These are phyloP conservation scores for Pycnomerus fuliginosus DNA, from an alignment of 2,888 invertebrate genomes.

Conservation along the genomic window DNA sequence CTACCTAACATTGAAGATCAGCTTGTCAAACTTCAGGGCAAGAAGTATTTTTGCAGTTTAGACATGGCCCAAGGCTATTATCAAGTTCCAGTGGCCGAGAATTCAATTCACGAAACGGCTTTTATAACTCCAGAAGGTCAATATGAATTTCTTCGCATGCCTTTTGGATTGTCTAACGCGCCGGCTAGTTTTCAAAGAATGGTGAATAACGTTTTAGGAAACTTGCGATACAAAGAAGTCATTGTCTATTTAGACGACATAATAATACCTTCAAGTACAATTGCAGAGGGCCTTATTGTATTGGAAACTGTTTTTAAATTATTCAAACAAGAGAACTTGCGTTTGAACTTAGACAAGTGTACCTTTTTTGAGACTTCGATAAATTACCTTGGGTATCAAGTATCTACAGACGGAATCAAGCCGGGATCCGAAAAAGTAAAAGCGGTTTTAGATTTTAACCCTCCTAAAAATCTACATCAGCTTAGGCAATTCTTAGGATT, in stretches of 20 bases:
- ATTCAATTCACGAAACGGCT: conserved; percentile 16
- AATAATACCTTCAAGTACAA: background rate
- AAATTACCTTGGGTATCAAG: background rate
- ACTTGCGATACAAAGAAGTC: background rate
- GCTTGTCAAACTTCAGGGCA: background rate
- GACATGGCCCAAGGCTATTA: conserved; percentile 20
- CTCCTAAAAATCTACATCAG: conserved; percentile 24
- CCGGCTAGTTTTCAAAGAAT: conserved; percentile 18
- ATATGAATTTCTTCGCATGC: conserved; percentile 21
- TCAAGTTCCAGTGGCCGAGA: conserved; percentile 13
- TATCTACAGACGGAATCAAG: background rate
- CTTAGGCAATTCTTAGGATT: conserved; percentile 29
- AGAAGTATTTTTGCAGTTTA: conserved; percentile 5
- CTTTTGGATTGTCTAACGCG: conserved; percentile 19
- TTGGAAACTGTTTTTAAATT: background rate
- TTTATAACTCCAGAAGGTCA: conserved; percentile 25
- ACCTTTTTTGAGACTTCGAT: background rate
- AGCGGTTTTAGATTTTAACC: conserved; percentile 21
- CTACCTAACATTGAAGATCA: background rate
- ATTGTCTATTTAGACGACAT: background rate
- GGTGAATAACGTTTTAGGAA: conserved; percentile 15
- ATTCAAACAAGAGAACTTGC: background rate
- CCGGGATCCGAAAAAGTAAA: conserved; percentile 25
- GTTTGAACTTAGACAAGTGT: background rate
- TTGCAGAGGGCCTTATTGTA: background rate